Base-by-base conservation (phyloP, 2,888 invertebrate genomes). In the Epirrita christyi region DNA sequence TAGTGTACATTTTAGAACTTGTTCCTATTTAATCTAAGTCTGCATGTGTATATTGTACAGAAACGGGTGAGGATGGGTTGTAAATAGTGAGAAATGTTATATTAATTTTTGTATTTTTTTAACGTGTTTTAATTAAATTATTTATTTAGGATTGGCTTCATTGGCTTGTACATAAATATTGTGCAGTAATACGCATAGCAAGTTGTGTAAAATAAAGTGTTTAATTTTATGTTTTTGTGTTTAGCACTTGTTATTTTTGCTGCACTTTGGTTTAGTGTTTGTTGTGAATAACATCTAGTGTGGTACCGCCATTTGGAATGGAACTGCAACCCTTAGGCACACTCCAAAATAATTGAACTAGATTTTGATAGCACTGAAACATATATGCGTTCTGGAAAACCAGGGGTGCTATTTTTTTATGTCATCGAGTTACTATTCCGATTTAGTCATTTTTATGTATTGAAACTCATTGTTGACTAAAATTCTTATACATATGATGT, bases 11-110 rank as follows among this genome's bases (percentile, higher is more conserved):
- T 63, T 61, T 63, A 38, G 38, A 66, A 73, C 65, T 80, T 75
- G 83, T 84, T 83, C 83, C 83, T 85, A 83, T 84, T 84, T 85
- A 83, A 84, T 85, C 84, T 84, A 81, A 81, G 83, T 81, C 80
- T 83, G 79, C 70, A 55, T 78, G 75, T 80, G 75, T 78, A 77
- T 66, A 74, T 70, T 72, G 68, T 76, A 70, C 73, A 72, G 72
- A 76, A 68, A 65, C 48, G 59, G 72, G 71, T 63, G 66, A 61
- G 76, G 69, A 70, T 70, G 71, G 70, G 72, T 71, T 76, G 79
- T 83, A 79, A 66, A 84, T 81, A 80, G 71, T 71, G 76, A 76
- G 70, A 72, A 55, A 66, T 62, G 60, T 71, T 66, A 60, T 58
- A 64, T 67, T 68, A 66, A 68, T 75, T 64, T n/a, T 64, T 64